Conservation (phyloP, 2,113 vertebrate species). For the Oxyura jamaicensis region DNA sequence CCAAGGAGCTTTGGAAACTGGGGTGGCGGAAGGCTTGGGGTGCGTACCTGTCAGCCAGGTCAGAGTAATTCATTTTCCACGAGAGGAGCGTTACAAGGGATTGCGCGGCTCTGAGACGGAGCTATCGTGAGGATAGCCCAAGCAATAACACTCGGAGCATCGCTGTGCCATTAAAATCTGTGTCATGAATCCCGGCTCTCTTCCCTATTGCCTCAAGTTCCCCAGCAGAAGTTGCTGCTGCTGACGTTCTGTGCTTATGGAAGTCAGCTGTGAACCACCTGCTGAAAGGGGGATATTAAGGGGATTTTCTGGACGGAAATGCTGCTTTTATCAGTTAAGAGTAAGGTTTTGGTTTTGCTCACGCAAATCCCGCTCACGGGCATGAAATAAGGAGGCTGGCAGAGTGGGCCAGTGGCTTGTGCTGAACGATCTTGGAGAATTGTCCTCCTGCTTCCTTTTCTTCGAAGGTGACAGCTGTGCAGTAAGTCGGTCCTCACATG, state of each 20-base stretch:
- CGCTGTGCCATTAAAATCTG: not conserved
- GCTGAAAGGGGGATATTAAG: not conserved
- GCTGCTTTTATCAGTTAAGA: not conserved
- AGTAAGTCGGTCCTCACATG: not conserved
- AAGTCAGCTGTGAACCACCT: not conserved
- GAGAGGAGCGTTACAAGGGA: not conserved
- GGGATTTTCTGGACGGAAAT: not conserved
- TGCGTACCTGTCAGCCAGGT: not conserved
- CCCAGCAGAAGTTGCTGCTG: not conserved
- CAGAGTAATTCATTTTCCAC: rapidly evolving
- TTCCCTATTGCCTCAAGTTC: rapidly evolving
- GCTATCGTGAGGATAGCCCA: not conserved
- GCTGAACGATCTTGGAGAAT: not conserved
- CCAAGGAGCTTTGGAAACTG: not conserved
- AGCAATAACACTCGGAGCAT: not conserved
- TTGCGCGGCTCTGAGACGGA: not conserved
- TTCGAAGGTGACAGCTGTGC: not conserved
- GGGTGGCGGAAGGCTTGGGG: not conserved
- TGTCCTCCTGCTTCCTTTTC: not conserved
- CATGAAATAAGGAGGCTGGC: not conserved
- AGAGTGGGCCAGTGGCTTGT: rapidly evolving
- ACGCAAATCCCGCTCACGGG: not conserved
- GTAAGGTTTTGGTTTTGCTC: not conserved
- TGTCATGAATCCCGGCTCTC: not conserved
- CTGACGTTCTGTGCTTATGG: rapidly evolving